Percentiles rank a stretch among this genome's conserved stretches.
Evolutionary conservation across 1,140 invertebrate genomes (phyloP).

Genomic region (Meloidogyne chitwoodi): DNA sequence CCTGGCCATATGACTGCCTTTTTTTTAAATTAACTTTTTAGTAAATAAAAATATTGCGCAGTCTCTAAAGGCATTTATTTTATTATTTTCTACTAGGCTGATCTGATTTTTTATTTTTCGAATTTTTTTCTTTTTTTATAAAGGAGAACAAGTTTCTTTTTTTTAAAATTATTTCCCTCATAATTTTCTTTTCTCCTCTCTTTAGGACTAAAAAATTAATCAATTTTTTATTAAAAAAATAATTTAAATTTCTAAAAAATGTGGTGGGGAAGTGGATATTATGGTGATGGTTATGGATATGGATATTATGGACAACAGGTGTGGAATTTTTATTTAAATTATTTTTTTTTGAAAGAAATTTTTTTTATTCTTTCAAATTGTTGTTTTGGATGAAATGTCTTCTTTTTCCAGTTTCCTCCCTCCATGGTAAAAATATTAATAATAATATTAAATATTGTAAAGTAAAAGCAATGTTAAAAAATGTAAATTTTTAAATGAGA

Average conservation of each 20-base stretch:
- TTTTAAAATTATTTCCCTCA: not conserved
- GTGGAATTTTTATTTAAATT: not conserved
- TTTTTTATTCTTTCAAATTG: not conserved
- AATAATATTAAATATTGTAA: not conserved
- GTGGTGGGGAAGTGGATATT: constrained; percentile 12
- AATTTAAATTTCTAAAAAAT: not conserved
- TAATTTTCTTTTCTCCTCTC: not conserved
- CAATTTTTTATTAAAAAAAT: not conserved
- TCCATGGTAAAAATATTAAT: not conserved
- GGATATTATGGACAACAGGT: constrained; percentile 14
- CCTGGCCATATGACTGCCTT: not conserved
- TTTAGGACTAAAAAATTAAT: not conserved
- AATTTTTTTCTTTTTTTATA: not conserved
- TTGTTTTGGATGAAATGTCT: not conserved
- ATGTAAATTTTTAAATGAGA: too few relatives aligned
- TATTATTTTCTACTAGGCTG: not conserved
- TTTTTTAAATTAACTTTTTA: not conserved
- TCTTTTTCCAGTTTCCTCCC: not conserved
- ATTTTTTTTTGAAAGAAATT: not conserved
- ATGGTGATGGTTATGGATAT: constrained; percentile 5
- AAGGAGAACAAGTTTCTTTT: not conserved
- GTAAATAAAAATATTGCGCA: not conserved
- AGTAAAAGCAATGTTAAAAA: too few relatives aligned
- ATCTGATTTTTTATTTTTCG: not conserved
- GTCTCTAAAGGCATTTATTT: not conserved